A percentile compares a stretch with the other conserved stretches of the same genome.
phyloP scores from a whole-genome alignment of 2,888 invertebrate species.

The Coleophora flavipennella region DNA sequence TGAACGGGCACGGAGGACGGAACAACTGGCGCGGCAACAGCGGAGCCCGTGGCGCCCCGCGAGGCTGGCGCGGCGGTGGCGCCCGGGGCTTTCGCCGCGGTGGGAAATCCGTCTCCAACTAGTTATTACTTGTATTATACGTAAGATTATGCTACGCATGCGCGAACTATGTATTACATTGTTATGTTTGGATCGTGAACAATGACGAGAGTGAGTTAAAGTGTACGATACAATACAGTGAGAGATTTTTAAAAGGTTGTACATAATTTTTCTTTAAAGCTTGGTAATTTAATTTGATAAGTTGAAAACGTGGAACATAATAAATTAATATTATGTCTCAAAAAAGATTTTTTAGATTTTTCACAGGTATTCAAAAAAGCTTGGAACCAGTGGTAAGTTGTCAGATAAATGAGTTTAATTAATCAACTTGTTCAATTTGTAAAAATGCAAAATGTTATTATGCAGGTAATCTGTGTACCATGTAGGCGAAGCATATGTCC shows the following conservation, averaged over 20 bases:
- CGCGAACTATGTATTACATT: constrained; percentile 34
- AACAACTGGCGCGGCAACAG: constrained; percentile 37
- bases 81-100: constrained; percentile 56
- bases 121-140: constrained; percentile 20
- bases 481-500: neutral
- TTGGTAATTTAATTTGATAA: constrained; percentile 52
- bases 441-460: constrained; percentile 27
- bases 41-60: constrained; percentile 39
- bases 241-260: constrained; percentile 53
- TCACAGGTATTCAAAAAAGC: constrained; percentile 30
- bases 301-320: constrained; percentile 54
- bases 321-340: constrained; percentile 53
- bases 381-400: constrained; percentile 47
- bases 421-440: constrained; percentile 27
- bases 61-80: constrained; percentile 37
- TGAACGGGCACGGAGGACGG: constrained; percentile 54
- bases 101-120: constrained; percentile 48
- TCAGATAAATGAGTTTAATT: constrained; percentile 34
- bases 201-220: constrained; percentile 29
- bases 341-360: constrained; percentile 32
- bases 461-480: constrained; percentile 43
- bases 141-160: constrained; percentile 18
- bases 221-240: constrained; percentile 52
- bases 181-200: constrained; percentile 34
- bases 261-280: constrained; percentile 61